A percentile compares a stretch with the other conserved stretches of the same genome.
phyloP scores from a whole-genome alignment of 2,113 vertebrate genomes.

The Pseudorhombus dupliciocellatus region DNA sequence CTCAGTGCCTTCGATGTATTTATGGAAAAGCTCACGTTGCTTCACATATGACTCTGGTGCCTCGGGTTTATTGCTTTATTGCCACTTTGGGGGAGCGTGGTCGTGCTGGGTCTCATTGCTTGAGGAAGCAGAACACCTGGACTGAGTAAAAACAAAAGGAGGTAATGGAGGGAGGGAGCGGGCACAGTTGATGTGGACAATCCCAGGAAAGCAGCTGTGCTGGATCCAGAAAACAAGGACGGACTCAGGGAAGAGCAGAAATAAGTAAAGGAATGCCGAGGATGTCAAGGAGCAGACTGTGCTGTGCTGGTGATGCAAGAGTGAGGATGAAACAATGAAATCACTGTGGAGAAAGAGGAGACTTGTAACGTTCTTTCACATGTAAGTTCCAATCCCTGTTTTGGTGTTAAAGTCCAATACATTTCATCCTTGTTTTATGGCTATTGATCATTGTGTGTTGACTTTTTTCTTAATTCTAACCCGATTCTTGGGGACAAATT shows the following conservation, averaged over 20 bases:
- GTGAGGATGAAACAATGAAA: slow-evolving; percentile 19
- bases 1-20: not conserved
- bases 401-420: not conserved
- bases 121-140: slow-evolving; percentile 55
- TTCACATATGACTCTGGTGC: not conserved
- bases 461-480: not conserved
- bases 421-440: not conserved
- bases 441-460: not conserved
- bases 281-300: slow-evolving; percentile 6
- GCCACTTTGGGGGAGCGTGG: slow-evolving; percentile 5
- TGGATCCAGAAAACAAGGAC: slow-evolving; percentile 8
- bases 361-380: not conserved
- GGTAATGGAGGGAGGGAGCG: slow-evolving; percentile 2
- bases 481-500: not conserved
- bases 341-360: slow-evolving; percentile 22
- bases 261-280: slow-evolving; percentile 4
- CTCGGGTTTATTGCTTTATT: slow-evolving; percentile 39
- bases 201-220: slow-evolving; percentile 63
- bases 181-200: slow-evolving; percentile 29
- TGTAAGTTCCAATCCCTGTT: not conserved
- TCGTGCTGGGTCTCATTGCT: slow-evolving; percentile 3
- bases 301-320: slow-evolving; percentile 25
- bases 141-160: slow-evolving; percentile 43
- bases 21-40: not conserved
- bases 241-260: not conserved